These are phyloP conservation scores for Morone chrysops DNA, from an alignment of 2,113 vertebrate genomes.

Conservation along the genomic window DNA sequence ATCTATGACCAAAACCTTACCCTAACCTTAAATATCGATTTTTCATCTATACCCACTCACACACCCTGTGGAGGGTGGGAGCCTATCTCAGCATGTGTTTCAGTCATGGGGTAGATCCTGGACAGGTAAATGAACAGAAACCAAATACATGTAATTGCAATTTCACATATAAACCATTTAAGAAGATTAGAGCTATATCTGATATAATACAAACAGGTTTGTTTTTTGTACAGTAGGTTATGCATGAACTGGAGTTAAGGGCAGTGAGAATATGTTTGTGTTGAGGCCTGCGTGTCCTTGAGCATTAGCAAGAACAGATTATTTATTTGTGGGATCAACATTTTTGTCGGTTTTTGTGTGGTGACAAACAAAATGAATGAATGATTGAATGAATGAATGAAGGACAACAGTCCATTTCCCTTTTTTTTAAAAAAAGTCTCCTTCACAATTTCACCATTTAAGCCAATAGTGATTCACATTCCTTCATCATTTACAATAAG, in stretches of 20 bases:
- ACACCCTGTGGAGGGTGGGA: too few relatives aligned
- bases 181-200: not conserved
- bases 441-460: conserved; percentile 15
- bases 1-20: not conserved
- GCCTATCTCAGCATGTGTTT: not conserved
- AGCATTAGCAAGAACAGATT: not conserved
- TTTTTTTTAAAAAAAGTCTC: not conserved
- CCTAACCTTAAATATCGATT: too few relatives aligned
- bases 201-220: not conserved
- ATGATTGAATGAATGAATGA: too few relatives aligned
- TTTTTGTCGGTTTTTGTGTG: conserved; percentile 10
- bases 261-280: not conserved
- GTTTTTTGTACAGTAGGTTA: not conserved
- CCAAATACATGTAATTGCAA: not conserved
- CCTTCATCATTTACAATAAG: conserved; percentile 26
- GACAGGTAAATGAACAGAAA: not conserved
- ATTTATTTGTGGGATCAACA: conserved; percentile 8
- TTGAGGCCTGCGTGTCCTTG: not conserved
- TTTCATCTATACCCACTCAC: not conserved
- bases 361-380: conserved; percentile 8
- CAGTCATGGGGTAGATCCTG: not conserved
- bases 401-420: not conserved
- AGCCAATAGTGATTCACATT: conserved; percentile 15
- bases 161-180: not conserved
- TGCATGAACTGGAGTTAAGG: not conserved